Evolutionary conservation across 1,140 invertebrate species (phyloP).

Genomic region (Oedothorax gibbosus): DNA sequence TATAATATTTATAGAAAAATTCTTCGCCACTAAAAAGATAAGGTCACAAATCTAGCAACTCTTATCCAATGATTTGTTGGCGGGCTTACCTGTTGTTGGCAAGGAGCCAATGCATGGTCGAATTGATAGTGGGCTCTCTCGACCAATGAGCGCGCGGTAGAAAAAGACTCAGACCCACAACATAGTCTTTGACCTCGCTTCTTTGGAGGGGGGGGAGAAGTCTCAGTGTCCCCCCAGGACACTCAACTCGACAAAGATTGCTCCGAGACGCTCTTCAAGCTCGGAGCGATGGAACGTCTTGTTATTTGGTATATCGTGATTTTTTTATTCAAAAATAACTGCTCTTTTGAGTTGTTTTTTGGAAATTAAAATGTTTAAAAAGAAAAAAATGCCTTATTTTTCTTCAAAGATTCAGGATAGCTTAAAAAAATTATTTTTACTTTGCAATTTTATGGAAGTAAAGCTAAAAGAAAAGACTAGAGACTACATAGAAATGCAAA

Average conservation of each 20-base stretch:
- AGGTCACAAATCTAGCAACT: neutral
- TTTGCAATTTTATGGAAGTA: no score
- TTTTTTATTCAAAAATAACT: no score
- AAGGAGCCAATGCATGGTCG: constrained; percentile 7
- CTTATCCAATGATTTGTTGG: neutral
- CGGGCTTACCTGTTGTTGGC: constrained; percentile 40
- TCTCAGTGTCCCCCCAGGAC: constrained; percentile 10
- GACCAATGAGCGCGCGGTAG: constrained; percentile 13
- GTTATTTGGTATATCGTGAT: no score
- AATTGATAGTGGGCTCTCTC: constrained; percentile 19
- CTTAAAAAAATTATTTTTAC: no score
- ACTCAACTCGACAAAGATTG: constrained; percentile 12
- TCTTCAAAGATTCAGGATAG: no score
- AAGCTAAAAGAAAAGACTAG: no score
- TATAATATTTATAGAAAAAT: no score
- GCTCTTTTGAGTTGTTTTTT: no score
- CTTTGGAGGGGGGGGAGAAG: constrained; percentile 10
- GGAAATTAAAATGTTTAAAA: no score
- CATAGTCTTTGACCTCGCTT: constrained; percentile 48
- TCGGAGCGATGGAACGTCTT: neutral
- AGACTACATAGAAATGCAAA: no score
- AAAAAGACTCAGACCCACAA: constrained; percentile 45
- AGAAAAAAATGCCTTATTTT: no score
- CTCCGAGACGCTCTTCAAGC: neutral
- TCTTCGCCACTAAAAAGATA: neutral